Percentiles rank a stretch among this genome's conserved stretches.
Conservation (phyloP, 2,888 invertebrate species). For the Anoplius nigerrimus region DNA sequence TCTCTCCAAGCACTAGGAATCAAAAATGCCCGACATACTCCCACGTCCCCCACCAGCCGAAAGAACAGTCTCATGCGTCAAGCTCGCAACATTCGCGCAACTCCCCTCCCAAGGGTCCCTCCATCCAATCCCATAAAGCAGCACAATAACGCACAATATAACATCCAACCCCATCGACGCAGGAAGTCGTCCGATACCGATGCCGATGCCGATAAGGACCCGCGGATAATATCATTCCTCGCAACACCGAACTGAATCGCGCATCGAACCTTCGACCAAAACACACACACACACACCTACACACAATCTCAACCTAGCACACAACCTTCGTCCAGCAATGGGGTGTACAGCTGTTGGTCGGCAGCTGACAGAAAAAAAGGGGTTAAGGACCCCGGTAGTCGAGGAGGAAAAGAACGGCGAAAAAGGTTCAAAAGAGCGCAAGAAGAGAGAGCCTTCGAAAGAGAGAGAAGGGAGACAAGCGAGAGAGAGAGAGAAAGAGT, state of each 20-base stretch:
- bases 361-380: constrained; percentile 74
- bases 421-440: constrained; percentile 38
- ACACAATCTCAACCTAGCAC: constrained; percentile 19
- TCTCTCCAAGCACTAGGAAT: too few relatives aligned
- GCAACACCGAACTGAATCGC: constrained; percentile 12
- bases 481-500: constrained; percentile 5
- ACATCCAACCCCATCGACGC: constrained; percentile 16
- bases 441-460: constrained; percentile 47
- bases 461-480: constrained; percentile 1
- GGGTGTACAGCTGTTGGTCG: constrained; percentile 69
- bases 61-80: too few relatives aligned
- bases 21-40: too few relatives aligned
- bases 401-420: constrained; percentile 35
- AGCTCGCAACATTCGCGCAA: too few relatives aligned
- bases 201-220: background rate
- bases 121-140: constrained; percentile 30
- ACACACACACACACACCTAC: constrained; percentile 10
- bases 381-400: constrained; percentile 68
- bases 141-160: constrained; percentile 28
- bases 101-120: too few relatives aligned
- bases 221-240: constrained; percentile 41
- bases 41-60: too few relatives aligned
- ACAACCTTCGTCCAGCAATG: constrained; percentile 11
- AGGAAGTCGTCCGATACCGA: constrained; percentile 37
- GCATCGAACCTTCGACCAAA: constrained; percentile 31